Evolutionary conservation across 2,797 vertebrate genomes (phyloP).

Genomic region (Hephaestus fuliginosus): DNA sequence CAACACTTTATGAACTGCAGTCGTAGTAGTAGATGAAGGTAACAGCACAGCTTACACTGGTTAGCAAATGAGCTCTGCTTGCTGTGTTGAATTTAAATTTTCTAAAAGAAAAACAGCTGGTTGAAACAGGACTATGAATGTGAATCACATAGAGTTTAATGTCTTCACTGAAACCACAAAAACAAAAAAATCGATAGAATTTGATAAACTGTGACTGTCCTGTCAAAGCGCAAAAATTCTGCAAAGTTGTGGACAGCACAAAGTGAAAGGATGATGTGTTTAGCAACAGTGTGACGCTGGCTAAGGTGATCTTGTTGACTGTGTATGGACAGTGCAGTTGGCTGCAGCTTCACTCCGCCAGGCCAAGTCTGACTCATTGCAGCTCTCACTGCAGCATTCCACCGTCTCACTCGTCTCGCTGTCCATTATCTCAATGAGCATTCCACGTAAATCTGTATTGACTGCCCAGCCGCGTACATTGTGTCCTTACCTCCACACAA

Average conservation of each 20-base stretch:
- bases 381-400: slow-evolving; percentile 24
- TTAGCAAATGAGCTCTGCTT: not conserved
- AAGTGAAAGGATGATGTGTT: not conserved
- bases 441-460: not conserved
- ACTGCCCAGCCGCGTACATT: not conserved
- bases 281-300: not conserved
- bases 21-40: no score
- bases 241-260: not conserved
- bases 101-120: not conserved
- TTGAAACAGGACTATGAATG: not conserved
- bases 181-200: no score
- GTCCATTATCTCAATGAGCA: slow-evolving; percentile 42
- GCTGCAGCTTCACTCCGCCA: not conserved
- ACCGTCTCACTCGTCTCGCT: not conserved
- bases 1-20: slow-evolving; percentile 2
- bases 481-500: not conserved
- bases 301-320: not conserved
- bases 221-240: not conserved
- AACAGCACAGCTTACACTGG: not conserved
- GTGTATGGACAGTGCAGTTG: slow-evolving; percentile 22
- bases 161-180: not conserved
- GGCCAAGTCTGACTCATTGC: slow-evolving; percentile 55
- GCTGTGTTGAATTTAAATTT: not conserved
- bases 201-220: not conserved
- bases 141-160: not conserved